Evolutionary conservation across 2,113 vertebrate genomes (phyloP), one percentile per base, ranked within the genome.

Genomic region (Alectura lathami): DNA sequence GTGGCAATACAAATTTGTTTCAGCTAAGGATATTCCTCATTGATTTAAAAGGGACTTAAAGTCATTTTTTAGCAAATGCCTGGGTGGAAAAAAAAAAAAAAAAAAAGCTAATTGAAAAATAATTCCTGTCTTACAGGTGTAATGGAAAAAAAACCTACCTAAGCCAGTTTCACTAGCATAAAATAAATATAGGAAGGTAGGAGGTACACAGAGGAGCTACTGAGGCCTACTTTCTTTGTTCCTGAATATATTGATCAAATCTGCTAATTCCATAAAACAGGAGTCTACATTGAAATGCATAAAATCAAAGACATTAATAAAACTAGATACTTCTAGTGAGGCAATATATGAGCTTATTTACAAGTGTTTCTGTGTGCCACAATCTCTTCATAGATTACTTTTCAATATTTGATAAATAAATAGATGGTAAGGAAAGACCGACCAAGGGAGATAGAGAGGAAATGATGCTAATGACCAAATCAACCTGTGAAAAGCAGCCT

Each of bases 381-480:
- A 72, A 22, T 90, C 76, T 75, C 67, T 82, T 88, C 75, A 84
- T 62, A 57, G 54, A 63, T 24, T 60, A 59, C 32, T 60, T 95
- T 84, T 83, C 77, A 66, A 26, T 76, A 76, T 92, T 86, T 75
- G 90, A 64, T 84, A 93, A 90, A 86, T 75, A 75, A 89, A 63
- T 70, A 73, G 57, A 17, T 54, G 8, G 70, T 70, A 63, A 87
- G 62, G 78, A 92, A 67, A 72, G 92, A 30, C 66, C 23, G 91
- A 90, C 68, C 43, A 57, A 56, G 60, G 43, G 70, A 57, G 83
- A 54, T 3, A 20, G 83, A 94, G 60, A 36, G 86, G 93, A 48
- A 59, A 53, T 36, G 62, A 94, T 93, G 93, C 95, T 91, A 89
- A 97, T 96, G 97, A 94, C 97, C 97, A 73, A 89, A 94, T 73